Evolutionary conservation across 2,113 vertebrate genomes (phyloP).

Genomic region (Rhinichthys klamathensis): DNA sequence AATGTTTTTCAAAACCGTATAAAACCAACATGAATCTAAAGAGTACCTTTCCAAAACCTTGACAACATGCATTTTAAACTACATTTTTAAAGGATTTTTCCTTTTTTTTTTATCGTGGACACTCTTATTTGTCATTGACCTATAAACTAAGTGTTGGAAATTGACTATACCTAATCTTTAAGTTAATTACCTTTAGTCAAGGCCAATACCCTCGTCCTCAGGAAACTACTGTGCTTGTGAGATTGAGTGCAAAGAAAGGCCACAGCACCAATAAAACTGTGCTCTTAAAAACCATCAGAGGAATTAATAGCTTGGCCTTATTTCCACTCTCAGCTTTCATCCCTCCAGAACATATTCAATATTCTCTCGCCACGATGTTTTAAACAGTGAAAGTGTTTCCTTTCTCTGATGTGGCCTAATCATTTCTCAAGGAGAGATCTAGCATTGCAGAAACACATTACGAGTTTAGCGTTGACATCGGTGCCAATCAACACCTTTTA

Average conservation of each 20-base stretch:
- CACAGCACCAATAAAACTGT: constrained; percentile 65
- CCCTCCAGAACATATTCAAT: constrained; percentile 64
- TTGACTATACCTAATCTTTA: constrained; percentile 46
- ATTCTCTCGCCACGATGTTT: constrained; percentile 58
- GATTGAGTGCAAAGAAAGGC: constrained; percentile 51
- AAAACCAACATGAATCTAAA: background rate
- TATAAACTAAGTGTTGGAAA: constrained; percentile 42
- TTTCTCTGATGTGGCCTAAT: constrained; percentile 51
- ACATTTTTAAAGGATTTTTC: background rate
- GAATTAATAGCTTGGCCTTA: constrained; percentile 70
- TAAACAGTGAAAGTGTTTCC: constrained; percentile 63
- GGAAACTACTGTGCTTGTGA: constrained; percentile 24
- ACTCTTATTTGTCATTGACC: constrained; percentile 18
- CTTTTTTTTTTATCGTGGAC: background rate
- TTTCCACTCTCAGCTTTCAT: constrained; percentile 70
- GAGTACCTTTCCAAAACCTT: background rate
- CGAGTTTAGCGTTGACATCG: constrained; percentile 45
- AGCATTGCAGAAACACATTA: constrained; percentile 58
- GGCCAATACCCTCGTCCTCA: constrained; percentile 32
- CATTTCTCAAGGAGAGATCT: constrained; percentile 59
- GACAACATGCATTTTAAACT: background rate
- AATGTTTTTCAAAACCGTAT: background rate
- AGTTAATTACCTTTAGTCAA: constrained; percentile 57
- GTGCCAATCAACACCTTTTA: constrained; percentile 60
- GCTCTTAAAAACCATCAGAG: constrained; percentile 65